Base-by-base conservation (phyloP, 2,797 vertebrate species). In the Oreonectes daqikongensis region DNA sequence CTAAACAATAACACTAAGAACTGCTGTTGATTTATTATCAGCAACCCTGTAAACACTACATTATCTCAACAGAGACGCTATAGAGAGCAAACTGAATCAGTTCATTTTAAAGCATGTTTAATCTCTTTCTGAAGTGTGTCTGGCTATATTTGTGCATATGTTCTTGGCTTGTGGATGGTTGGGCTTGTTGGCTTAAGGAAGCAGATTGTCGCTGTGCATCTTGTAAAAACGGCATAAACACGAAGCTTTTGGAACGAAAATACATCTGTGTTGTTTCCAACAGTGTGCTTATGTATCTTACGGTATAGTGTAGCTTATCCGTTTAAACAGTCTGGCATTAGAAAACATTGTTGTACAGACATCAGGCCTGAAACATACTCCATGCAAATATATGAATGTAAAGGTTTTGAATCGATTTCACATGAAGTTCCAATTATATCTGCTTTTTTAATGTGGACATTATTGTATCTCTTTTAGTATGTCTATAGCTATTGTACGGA, bases 181-280 rank as follows among this genome's bases (percentile, higher is more conserved):
- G 52, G 66, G 55, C 44, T 38, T 72, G 24, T 74, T 69, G 71
- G 71, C 57, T 28, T 59, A 42, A 50, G 20, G n/a, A 68, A 57
- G 77, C 70, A 73, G 74, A 76, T 76, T 76, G 74, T 76, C 74
- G 10, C 74, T 68, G 64, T 59, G 64, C 50, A 46, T 24, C 28
- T 46, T 76, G 53, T 59, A 60, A 60, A 48, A 76, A 76, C 48
- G 28, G 65, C 53, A 76, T 48, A n/a, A 68, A 60, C 53, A 24
- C 24, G 14, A 28, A 46, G 64, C 50, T 59, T 65, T 26, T 57
- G 24, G 14, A 75, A 59, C 63, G 30, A 30, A 55, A 75, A 67
- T 59, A 68, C 52, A 68, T n/a, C 7, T 60, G 15, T 48, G 20
- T 76, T 22, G 72, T 66, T 74, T 38, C 72, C 24, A 46, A 60